Percentiles rank a stretch among this genome's conserved stretches.
Evolutionary conservation across 1,140 invertebrate species (phyloP).

Genomic region (Yoshiicerus persimilis): DNA sequence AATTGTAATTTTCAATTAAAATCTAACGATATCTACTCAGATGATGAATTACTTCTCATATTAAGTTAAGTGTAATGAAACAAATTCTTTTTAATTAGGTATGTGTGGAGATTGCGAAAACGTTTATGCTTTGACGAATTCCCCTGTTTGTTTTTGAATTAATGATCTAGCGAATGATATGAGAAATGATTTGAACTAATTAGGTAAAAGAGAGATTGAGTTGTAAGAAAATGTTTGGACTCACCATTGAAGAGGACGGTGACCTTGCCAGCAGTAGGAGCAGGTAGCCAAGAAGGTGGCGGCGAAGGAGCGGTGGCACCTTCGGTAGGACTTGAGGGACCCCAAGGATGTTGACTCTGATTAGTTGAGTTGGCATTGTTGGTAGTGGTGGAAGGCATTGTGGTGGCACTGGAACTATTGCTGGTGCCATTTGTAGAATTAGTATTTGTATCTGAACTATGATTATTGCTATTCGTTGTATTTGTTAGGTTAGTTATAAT

Average conservation of each 20-base stretch:
- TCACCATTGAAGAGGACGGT: constrained; percentile 49
- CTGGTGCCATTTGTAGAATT: constrained; percentile 9
- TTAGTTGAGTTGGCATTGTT: background rate
- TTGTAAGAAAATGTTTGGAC: background rate
- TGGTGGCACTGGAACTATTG: constrained; percentile 23
- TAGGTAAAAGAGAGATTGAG: background rate
- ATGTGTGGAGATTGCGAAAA: too few species aligned
- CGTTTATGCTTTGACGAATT: too few species aligned
- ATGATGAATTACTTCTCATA: too few species aligned
- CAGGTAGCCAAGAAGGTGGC: constrained; percentile 48
- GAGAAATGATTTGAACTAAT: too few species aligned
- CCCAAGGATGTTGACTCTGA: constrained; percentile 35
- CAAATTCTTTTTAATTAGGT: too few species aligned
- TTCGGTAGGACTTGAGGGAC: constrained; percentile 47
- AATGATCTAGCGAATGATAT: too few species aligned
- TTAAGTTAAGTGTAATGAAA: too few species aligned
- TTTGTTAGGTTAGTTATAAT: background rate
- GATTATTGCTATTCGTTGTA: constrained; percentile 32
- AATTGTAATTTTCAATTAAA: too few species aligned
- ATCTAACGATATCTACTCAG: too few species aligned
- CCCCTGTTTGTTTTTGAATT: too few species aligned
- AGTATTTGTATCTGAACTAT: constrained; percentile 16
- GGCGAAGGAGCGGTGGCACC: constrained; percentile 46
- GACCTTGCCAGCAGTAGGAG: constrained; percentile 49
- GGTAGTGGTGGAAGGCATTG: background rate